Evolutionary conservation across 2,113 vertebrate species (phyloP).

Genomic region (Psilopogon haemacephalus): DNA sequence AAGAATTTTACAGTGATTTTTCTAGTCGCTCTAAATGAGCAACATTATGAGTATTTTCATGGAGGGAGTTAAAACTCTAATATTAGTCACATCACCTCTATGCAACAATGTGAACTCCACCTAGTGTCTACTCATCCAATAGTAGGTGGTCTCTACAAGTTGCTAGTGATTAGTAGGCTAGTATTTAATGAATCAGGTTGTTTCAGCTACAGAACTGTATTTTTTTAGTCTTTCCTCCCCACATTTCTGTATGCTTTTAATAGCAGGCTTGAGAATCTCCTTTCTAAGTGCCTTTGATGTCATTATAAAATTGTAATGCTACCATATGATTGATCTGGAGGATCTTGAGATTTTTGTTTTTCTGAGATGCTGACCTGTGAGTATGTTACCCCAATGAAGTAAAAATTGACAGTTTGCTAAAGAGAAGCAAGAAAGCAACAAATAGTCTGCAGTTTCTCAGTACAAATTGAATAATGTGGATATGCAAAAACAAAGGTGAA

Average conservation of each 20-base stretch:
- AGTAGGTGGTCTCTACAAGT: background rate
- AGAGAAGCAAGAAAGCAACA: background rate
- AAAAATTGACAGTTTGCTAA: background rate
- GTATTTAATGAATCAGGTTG: background rate
- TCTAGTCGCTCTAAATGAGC: background rate
- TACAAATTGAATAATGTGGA: background rate
- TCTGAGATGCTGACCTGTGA: background rate
- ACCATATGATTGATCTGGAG: background rate
- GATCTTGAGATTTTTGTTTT: background rate
- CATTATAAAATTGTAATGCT: background rate
- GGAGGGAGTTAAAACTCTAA: background rate
- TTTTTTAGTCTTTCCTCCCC: background rate
- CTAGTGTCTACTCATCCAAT: background rate
- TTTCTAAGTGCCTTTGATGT: background rate
- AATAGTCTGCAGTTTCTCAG: background rate
- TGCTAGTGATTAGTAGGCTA: background rate
- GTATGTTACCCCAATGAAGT: background rate
- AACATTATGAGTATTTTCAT: background rate
- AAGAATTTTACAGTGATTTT: background rate
- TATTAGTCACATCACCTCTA: background rate
- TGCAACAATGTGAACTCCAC: background rate
- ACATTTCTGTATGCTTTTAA: background rate
- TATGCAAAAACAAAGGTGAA: background rate
- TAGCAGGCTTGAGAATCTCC: background rate
- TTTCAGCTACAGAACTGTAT: background rate